phyloP scores from a whole-genome alignment of 2,888 invertebrate species.

The Eupithecia tripunctaria region DNA sequence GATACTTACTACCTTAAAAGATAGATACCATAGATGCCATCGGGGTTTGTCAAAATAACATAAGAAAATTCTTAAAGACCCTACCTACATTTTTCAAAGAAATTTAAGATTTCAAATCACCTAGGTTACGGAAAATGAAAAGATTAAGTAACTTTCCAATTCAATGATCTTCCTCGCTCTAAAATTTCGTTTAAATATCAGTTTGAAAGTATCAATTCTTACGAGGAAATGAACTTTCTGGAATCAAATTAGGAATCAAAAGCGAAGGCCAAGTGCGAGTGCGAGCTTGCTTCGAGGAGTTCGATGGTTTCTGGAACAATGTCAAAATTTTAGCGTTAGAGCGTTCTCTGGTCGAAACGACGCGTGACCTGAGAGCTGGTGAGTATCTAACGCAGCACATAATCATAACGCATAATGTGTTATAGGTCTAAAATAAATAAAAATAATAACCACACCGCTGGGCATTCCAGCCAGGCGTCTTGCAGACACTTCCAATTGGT shows the following conservation, averaged over 20 bases:
- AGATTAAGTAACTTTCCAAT: not conserved
- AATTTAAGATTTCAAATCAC: not conserved
- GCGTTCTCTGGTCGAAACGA: not conserved
- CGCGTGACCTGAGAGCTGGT: not conserved
- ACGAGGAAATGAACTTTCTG: not conserved
- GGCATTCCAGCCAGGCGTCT: not conserved
- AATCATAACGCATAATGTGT: not conserved
- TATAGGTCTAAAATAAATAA: too few species aligned
- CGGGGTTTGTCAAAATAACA: not conserved
- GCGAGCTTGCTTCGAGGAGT: not conserved
- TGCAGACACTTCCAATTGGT: not conserved
- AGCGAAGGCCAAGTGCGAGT: not conserved
- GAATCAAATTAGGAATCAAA: not conserved
- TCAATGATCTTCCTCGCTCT: slow-evolving; percentile 3
- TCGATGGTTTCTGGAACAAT: not conserved
- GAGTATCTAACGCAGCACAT: not conserved
- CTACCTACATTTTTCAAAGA: not conserved
- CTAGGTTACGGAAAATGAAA: not conserved
- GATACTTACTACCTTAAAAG: not conserved
- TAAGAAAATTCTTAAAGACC: not conserved
- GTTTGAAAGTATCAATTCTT: slow-evolving; percentile 1
- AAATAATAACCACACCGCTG: not conserved
- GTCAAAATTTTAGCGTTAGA: not conserved
- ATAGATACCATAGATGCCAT: not conserved
- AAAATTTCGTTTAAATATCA: not conserved